These are phyloP conservation scores for Nebria ingens DNA, from an alignment of 1,140 invertebrate genomes.

Conservation along the genomic window DNA sequence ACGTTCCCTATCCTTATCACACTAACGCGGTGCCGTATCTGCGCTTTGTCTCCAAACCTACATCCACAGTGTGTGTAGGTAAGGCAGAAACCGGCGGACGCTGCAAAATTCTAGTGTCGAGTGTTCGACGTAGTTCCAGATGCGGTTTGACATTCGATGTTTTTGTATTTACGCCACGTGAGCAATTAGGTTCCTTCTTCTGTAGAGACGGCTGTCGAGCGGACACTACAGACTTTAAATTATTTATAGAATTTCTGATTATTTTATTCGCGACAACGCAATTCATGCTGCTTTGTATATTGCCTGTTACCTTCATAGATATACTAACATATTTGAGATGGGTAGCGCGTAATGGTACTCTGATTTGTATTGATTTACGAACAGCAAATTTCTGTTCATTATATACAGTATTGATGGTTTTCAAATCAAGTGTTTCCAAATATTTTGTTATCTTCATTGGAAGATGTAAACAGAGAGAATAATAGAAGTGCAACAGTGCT, in stretches of 20 bases:
- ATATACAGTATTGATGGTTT: too few species aligned
- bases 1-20: background rate
- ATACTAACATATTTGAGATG: too few species aligned
- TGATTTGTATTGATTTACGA: too few species aligned
- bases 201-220: background rate
- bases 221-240: background rate
- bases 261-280: background rate
- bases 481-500: too few species aligned
- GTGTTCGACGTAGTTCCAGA: background rate
- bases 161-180: constrained; percentile 3
- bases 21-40: background rate
- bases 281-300: too few species aligned
- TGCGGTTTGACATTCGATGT: constrained; percentile 7
- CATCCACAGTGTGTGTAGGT: background rate
- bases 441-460: too few species aligned
- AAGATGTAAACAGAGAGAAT: too few species aligned
- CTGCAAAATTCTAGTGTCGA: background rate
- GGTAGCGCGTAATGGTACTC: too few species aligned
- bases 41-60: too few species aligned
- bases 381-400: too few species aligned
- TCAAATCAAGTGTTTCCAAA: too few species aligned
- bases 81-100: background rate
- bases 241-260: constrained; percentile 2
- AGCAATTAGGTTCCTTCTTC: background rate
- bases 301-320: too few species aligned